phyloP scores from a whole-genome alignment of 2,888 invertebrate species.

The Eupithecia pulchellata region DNA sequence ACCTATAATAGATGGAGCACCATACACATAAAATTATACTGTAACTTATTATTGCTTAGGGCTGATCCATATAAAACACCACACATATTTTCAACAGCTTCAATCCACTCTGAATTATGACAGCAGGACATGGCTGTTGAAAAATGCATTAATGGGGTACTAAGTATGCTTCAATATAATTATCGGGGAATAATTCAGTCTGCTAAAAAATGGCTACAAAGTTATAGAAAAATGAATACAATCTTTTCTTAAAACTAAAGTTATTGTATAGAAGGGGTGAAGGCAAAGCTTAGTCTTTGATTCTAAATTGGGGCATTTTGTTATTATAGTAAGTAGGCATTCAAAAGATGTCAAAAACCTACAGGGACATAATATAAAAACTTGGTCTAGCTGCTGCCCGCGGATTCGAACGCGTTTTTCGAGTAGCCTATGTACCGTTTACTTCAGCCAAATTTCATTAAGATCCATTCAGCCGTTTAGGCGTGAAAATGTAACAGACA shows the following conservation, averaged over 20 bases:
- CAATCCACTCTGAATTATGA: background rate
- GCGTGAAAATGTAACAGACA: too few relatives aligned
- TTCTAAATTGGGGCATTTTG: slow-evolving; percentile 56
- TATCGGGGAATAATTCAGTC: slow-evolving; percentile 24
- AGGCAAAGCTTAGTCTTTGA: slow-evolving; percentile 71
- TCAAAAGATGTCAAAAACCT: slow-evolving; percentile 31
- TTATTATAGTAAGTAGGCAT: background rate
- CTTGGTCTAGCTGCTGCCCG: too few relatives aligned
- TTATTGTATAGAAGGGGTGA: slow-evolving; percentile 67
- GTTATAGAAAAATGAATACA: slow-evolving; percentile 58
- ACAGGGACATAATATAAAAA: slow-evolving; percentile 21
- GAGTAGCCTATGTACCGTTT: too few relatives aligned
- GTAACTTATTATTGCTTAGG: slow-evolving; percentile 60
- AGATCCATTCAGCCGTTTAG: too few relatives aligned
- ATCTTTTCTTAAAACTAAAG: slow-evolving; percentile 53
- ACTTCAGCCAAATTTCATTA: too few relatives aligned
- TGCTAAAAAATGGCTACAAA: slow-evolving; percentile 42
- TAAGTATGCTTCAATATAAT: background rate
- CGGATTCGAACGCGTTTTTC: too few relatives aligned
- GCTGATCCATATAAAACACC: background rate
- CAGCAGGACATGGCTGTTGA: background rate
- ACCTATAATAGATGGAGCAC: slow-evolving; percentile 81
- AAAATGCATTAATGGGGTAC: background rate
- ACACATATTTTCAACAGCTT: background rate
- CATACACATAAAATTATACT: slow-evolving; percentile 78